phyloP scores from a whole-genome alignment of 2,888 invertebrate genomes.

The Notodonta dromedarius region DNA sequence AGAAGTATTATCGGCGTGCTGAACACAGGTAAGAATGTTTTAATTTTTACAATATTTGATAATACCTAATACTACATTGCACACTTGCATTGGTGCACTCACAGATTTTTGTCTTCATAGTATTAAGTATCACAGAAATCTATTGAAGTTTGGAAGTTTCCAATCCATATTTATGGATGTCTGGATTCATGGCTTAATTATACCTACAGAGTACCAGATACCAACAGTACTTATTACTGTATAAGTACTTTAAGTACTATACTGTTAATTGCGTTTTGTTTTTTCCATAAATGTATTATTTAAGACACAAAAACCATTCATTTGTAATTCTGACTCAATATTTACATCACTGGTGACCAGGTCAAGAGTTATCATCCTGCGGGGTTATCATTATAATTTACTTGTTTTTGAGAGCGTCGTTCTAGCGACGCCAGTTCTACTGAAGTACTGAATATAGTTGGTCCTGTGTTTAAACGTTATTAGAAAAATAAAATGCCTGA shows the following conservation, averaged over 20 bases:
- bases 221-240: no score
- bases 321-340: constrained; percentile 25
- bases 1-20: constrained; percentile 73
- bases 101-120: not conserved
- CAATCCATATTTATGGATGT: no score
- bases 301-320: constrained; percentile 5
- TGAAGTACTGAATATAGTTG: constrained; percentile 35
- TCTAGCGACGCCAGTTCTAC: constrained; percentile 43
- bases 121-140: constrained; percentile 3
- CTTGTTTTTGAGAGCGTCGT: constrained; percentile 50
- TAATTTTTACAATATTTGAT: constrained; percentile 19
- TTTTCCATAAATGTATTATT: not conserved
- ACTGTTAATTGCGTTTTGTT: constrained; percentile 12
- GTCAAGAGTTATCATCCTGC: constrained; percentile 64
- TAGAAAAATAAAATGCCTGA: constrained; percentile 81
- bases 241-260: not conserved
- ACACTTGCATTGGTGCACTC: no score
- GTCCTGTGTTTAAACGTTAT: constrained; percentile 22
- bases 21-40: constrained; percentile 70
- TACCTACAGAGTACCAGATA: no score
- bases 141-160: not conserved
- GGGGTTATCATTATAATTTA: constrained; percentile 64
- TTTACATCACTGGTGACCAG: constrained; percentile 68
- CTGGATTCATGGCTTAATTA: no score
- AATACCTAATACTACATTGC: no score